A percentile compares a stretch with the other conserved stretches of the same genome.
These are phyloP conservation scores for Eristalis intricaria DNA, from an alignment of 2,888 invertebrate species.

Conservation along the genomic window DNA sequence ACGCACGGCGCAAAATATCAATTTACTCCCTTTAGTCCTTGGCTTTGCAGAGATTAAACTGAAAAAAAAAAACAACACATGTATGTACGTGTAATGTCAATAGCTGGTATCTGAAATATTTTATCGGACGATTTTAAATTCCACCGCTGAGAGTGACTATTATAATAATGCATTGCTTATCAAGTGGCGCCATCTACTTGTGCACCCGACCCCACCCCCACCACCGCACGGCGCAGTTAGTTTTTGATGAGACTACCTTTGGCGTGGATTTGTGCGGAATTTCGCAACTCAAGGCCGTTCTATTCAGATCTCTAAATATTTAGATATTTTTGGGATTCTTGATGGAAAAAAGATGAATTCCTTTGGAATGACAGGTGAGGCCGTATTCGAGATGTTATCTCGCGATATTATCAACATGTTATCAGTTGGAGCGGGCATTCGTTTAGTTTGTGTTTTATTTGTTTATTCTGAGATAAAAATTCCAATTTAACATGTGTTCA, in stretches of 20 bases:
- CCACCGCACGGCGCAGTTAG: neutral
- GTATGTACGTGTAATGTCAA: neutral
- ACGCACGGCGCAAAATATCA: neutral
- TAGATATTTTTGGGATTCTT: neutral
- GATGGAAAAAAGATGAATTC: conserved; percentile 5
- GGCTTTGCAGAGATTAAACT: neutral
- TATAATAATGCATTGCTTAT: conserved; percentile 2
- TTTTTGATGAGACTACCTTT: neutral
- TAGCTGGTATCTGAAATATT: neutral
- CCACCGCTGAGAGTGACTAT: conserved; percentile 7
- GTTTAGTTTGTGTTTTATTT: conserved; percentile 2
- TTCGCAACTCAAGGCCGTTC: neutral
- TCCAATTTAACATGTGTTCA: conserved; percentile 43
- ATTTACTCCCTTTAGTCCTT: conserved; percentile 1
- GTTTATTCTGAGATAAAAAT: conserved; percentile 23
- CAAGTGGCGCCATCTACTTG: neutral
- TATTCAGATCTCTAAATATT: conserved; percentile 2
- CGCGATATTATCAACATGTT: conserved; percentile 22
- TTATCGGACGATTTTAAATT: conserved; percentile 18
- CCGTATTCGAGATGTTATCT: conserved; percentile 17
- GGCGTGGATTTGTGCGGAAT: neutral
- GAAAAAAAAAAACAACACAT: neutral
- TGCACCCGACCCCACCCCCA: neutral
- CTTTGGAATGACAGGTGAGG: conserved; percentile 6
- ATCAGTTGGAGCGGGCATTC: conserved; percentile 2